Conservation (phyloP, 2,797 vertebrate species). For the Steatocranus sp. region DNA sequence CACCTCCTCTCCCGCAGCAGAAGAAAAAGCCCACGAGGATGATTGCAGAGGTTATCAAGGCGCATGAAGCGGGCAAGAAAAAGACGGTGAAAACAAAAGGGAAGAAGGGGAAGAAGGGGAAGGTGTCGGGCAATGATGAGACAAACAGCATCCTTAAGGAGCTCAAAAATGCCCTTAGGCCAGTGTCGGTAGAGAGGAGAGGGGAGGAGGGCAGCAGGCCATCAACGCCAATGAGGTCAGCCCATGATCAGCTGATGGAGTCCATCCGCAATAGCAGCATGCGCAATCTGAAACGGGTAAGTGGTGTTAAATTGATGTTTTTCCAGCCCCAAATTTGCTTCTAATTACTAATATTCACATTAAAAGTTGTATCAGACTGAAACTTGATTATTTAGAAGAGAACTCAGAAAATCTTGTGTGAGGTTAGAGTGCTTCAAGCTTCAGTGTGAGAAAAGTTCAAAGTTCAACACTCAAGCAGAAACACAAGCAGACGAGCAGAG, state of each 20-base stretch:
- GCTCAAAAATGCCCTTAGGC: constrained; percentile 89
- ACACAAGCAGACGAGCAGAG: neutral
- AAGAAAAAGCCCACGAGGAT: constrained; percentile 86
- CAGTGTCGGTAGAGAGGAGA: constrained; percentile 78
- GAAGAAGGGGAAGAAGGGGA: constrained; percentile 82
- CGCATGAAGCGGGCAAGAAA: constrained; percentile 80
- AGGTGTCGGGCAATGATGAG: constrained; percentile 72
- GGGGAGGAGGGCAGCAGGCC: constrained; percentile 84
- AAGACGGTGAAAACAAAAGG: constrained; percentile 72
- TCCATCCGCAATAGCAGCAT: constrained; percentile 86
- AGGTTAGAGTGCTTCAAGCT: neutral
- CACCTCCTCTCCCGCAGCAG: constrained; percentile 16
- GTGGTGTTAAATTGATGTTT: constrained; percentile 6
- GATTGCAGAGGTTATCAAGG: constrained; percentile 92
- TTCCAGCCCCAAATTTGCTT: neutral
- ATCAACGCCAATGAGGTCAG: constrained; percentile 87
- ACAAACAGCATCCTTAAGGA: constrained; percentile 86
- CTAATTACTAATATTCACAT: neutral
- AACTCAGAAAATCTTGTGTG: neutral
- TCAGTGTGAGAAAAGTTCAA: constrained; percentile 67
- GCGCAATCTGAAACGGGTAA: constrained; percentile 80
- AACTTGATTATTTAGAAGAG: neutral
- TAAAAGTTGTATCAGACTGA: neutral
- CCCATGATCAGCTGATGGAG: constrained; percentile 93
- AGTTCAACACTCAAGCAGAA: neutral